Base-by-base conservation (phyloP, 2,888 invertebrate genomes). In the Mythimna impura region DNA sequence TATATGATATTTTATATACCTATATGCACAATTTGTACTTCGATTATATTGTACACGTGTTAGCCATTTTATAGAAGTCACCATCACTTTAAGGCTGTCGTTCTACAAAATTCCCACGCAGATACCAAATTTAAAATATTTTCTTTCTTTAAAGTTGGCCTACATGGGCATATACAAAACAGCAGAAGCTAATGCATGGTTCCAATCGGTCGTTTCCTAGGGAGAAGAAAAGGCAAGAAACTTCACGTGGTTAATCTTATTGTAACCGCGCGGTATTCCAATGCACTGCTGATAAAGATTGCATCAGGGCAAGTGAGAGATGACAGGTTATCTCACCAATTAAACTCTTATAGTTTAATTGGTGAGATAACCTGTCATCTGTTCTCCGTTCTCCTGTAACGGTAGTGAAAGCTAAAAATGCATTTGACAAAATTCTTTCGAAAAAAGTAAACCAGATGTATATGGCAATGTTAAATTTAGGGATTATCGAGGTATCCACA, bases 301-400 rank as follows among this genome's bases (percentile, higher is more conserved):
- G 50, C 66, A 71, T 60, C 58, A 57, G n/a, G 10, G 17, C 14
- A 63, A 47, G 34, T 64, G 60, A 43, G 62, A 73, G 40, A 25
- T 63, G 65, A 79, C 63, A 71, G 79, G 76, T 65, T 81, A 81
- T 81, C 76, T 52, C 10, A 68, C 8, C 43, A 54, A 74, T 68
- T 30, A 67, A 81, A 55, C 65, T 47, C 1, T 58, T 68, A 81
- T 81, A 54, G 22, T n/a, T 54, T 2, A 43, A 36, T 6, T 55
- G 60, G 74, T 57, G 68, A 30, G 30, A 30, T 30, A 30, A 30
- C 30, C 30, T 30, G 3, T 30, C 30, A 30, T 30, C 30, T 30
- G 3, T 30, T 30, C 30, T 30, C 30, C 30, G 30, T 30, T 30
- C 3, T 30, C 3, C 30, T 30, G 30, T 30, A 30, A 30, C 9